Conservation (phyloP, 2,797 vertebrate species). For the Pseudocheirus occidentalis region DNA sequence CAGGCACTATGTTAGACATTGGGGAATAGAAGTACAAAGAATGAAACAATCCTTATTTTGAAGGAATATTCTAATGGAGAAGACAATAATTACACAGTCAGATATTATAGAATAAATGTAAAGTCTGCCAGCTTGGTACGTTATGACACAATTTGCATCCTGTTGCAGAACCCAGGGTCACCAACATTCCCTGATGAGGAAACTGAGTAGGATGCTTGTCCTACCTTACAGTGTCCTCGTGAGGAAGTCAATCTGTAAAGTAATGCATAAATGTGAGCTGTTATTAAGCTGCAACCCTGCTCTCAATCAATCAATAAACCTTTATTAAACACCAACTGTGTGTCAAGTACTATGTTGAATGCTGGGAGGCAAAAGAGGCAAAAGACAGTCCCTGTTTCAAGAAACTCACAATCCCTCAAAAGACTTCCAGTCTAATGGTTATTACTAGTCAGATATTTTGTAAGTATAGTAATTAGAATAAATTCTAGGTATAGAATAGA, state of each 20-base stretch:
- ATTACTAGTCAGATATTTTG: background rate
- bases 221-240: background rate
- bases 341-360: background rate
- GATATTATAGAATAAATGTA: background rate
- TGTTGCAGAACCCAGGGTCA: background rate
- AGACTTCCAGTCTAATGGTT: background rate
- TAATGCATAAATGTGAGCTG: background rate
- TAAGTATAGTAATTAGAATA: background rate
- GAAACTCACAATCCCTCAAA: background rate
- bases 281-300: background rate
- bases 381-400: background rate
- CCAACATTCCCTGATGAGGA: background rate
- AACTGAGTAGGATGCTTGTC: background rate
- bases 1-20: background rate
- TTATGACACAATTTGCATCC: background rate
- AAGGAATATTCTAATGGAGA: background rate
- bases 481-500: background rate
- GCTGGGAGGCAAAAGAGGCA: background rate
- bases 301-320: background rate
- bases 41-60: background rate
- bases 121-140: background rate
- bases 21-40: background rate
- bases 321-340: background rate
- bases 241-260: background rate
- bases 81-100: background rate